Percentiles rank a stretch among this genome's conserved stretches.
Conservation (phyloP, 2,888 invertebrate genomes). For the Synergus laeviventris region DNA sequence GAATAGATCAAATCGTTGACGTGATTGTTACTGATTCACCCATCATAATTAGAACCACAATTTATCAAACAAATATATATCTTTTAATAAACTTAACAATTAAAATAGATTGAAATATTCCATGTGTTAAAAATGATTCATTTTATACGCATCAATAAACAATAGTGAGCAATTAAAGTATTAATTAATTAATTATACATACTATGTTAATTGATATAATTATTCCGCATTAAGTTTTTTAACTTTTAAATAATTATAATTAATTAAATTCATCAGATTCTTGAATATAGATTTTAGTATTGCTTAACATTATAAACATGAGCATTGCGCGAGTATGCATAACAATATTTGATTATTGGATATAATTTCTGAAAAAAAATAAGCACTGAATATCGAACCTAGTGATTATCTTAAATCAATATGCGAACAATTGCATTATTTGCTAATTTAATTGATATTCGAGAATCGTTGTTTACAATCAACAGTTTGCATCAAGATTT, state of each 20-base stretch:
- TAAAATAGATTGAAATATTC: too few relatives aligned
- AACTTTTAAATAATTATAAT: background rate
- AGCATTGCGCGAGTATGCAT: background rate
- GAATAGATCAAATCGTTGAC: conserved; percentile 48
- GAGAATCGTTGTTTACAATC: conserved; percentile 4
- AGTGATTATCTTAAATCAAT: conserved; percentile 11
- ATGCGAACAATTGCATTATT: conserved; percentile 6
- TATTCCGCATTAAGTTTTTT: background rate
- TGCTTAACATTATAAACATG: background rate
- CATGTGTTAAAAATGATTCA: too few relatives aligned
- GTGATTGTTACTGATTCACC: conserved; percentile 18
- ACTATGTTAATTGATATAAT: too few relatives aligned
- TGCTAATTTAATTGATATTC: conserved; percentile 16
- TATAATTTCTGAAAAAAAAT: background rate
- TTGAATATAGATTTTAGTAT: background rate
- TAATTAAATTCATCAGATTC: background rate
- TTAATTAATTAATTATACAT: background rate
- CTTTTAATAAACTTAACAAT: too few relatives aligned
- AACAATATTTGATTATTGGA: conserved; percentile 10
- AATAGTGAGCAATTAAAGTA: background rate
- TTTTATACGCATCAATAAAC: background rate
- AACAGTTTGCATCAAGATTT: conserved; percentile 6
- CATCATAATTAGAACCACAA: too few relatives aligned
- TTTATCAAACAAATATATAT: too few relatives aligned
- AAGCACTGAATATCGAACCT: background rate